phyloP scores from a whole-genome alignment of 23 tunicate species.

The Styela clava region DNA sequence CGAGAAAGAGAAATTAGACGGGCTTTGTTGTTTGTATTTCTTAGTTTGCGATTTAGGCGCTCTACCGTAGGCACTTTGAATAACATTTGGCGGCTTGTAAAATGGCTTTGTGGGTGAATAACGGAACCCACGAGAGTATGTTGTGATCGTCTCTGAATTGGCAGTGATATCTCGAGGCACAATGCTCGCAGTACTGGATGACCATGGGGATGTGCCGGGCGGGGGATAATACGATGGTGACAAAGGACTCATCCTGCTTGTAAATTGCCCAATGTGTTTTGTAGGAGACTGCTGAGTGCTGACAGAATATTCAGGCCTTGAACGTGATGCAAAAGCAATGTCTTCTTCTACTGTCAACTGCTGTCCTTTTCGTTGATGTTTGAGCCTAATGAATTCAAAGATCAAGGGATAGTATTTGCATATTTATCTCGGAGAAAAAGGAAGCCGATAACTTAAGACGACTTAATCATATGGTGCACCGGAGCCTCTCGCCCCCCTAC shows the following conservation, averaged over 20 bases:
- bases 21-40: constrained; percentile 2
- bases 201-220: not conserved
- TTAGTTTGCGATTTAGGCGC: not conserved
- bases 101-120: constrained; percentile 17
- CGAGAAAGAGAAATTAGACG: constrained; percentile 15
- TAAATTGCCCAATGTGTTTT: constrained; percentile 1
- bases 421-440: no score
- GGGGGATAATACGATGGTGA: constrained; percentile 9
- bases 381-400: no score
- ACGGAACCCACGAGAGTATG: constrained; percentile 18
- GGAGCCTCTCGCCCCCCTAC: no score
- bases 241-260: not conserved
- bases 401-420: no score
- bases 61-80: not conserved
- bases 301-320: constrained; percentile 12
- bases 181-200: not conserved
- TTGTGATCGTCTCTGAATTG: not conserved
- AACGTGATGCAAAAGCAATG: not conserved
- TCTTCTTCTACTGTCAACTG: not conserved
- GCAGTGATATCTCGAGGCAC: not conserved
- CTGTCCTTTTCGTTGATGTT: not conserved
- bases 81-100: constrained; percentile 12
- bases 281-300: constrained; percentile 26
- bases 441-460: no score
- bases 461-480: no score